phyloP scores from a whole-genome alignment of 2,888 invertebrate species.

The Caenorhabditis imperialis region DNA sequence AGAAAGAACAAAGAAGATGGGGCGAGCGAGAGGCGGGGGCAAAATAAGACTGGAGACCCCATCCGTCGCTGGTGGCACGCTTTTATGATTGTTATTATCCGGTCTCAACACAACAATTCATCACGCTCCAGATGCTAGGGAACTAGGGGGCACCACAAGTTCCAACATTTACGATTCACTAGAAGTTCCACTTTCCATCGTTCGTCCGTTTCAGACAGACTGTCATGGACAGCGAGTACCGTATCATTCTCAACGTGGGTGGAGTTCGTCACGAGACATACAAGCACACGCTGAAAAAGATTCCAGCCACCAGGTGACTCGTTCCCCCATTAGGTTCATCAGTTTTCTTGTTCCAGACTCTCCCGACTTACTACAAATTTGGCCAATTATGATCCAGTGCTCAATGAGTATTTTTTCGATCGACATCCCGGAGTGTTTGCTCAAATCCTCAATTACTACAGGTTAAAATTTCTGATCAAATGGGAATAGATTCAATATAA shows the following conservation, averaged over 20 bases:
- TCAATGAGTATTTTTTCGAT: conserved; percentile 99
- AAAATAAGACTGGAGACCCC: conserved; percentile 42
- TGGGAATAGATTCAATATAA: neutral
- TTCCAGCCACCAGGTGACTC: conserved; percentile 86
- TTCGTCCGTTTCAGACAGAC: conserved; percentile 56
- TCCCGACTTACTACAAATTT: conserved; percentile 89
- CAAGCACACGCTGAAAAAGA: conserved; percentile 86
- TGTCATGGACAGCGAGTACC: conserved; percentile 79
- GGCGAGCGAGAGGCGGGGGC: conserved; percentile 19
- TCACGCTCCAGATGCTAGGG: conserved; percentile 50
- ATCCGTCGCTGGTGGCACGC: conserved; percentile 26
- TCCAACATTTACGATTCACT: neutral
- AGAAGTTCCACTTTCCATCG: neutral
- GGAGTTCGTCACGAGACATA: conserved; percentile 91
- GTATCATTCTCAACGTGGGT: conserved; percentile 96
- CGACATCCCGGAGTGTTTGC: conserved; percentile 88
- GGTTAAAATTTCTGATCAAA: conserved; percentile 7
- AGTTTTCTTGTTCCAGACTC: conserved; percentile 52
- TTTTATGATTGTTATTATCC: conserved; percentile 57
- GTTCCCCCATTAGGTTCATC: neutral
- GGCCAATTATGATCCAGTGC: conserved; percentile 98
- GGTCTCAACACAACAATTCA: conserved; percentile 54
- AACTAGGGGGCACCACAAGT: conserved; percentile 10
- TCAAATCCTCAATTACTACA: conserved; percentile 93
- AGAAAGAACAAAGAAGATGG: conserved; percentile 36